A percentile compares a stretch with the other conserved stretches of the same genome.
phyloP scores from a whole-genome alignment of 2,113 vertebrate species.

The Steatornis caripensis region DNA sequence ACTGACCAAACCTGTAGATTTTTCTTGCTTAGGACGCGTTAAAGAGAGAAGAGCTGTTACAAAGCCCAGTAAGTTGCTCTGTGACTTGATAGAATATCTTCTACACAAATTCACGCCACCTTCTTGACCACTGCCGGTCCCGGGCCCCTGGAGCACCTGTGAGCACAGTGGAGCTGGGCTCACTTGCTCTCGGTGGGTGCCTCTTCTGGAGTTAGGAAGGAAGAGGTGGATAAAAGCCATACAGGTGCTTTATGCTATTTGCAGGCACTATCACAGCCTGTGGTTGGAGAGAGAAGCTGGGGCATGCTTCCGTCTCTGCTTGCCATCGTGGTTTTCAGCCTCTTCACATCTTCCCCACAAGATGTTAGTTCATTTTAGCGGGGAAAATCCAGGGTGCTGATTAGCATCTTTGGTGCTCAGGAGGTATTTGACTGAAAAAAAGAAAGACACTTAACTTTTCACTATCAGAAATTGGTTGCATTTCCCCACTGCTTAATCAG shows the following conservation, averaged over 20 bases:
- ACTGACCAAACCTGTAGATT: not conserved
- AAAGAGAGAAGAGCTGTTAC: not conserved
- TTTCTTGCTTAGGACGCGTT: not conserved
- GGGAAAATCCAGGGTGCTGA: not conserved
- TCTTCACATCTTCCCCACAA: not conserved
- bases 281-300: not conserved
- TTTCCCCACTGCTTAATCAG: not conserved
- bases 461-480: not conserved
- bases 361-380: not conserved
- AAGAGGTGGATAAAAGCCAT: not conserved
- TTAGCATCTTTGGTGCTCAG: not conserved
- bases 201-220: not conserved
- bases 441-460: not conserved
- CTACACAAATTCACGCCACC: fast-evolving
- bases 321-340: not conserved
- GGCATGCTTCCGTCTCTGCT: not conserved
- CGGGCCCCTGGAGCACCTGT: fast-evolving
- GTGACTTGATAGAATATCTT: not conserved
- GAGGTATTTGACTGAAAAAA: not conserved
- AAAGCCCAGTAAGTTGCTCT: not conserved
- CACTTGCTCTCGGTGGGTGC: fast-evolving
- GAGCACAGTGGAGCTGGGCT: not conserved
- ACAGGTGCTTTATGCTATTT: not conserved
- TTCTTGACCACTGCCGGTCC: not conserved
- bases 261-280: not conserved